Evolutionary conservation across 2,797 vertebrate genomes (phyloP), one percentile per base, ranked within the genome.

Genomic region (Alcedo atthis): DNA sequence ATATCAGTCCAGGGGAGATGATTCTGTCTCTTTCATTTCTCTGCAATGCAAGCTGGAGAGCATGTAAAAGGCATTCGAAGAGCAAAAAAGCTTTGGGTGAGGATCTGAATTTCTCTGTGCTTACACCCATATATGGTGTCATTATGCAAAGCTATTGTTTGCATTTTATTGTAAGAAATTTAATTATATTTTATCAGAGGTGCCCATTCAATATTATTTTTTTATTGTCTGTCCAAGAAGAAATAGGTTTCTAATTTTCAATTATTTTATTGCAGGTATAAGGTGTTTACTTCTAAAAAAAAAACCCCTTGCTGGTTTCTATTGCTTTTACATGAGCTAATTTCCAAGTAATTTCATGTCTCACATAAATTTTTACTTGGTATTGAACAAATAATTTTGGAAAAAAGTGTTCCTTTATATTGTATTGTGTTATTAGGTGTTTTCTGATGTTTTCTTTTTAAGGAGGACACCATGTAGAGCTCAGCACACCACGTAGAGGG

Each of bases 31-130:
- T 64, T 90, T 21, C 24, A 30, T 69, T 87, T 26, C 20, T 79
- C 61, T 74, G 25, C 5, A 30, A 3, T 9, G 74, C 86, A 54
- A 84, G 37, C 5, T 26, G 40, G 16, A 67, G 32, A 58, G 13
- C 0, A 0, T 28, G 17, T 33, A 20, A 83, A 86, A 59, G 64
- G 2, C 25, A 76, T 12, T 26, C 5, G 1, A 57, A 77, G 51
- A 53, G 81, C 18, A 82, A 46, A 70, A 57, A 15, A 10, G 5
- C 42, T 59, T 18, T 24, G 26, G 8, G 9, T 54, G 33, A 33
- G 15, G 35, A 37, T 84, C 32, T 77, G 55, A 66, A 59, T 87
- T 92, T 87, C 16, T 73, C 21, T 62, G 0, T 69, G 9, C 21
- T 22, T 75, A 19, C 84, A 21, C 18, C 10, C 3, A 13, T 62